Evolutionary conservation across 1,140 invertebrate species (phyloP), one percentile per base, ranked within the genome.

Genomic region (Drosophila obscura): DNA sequence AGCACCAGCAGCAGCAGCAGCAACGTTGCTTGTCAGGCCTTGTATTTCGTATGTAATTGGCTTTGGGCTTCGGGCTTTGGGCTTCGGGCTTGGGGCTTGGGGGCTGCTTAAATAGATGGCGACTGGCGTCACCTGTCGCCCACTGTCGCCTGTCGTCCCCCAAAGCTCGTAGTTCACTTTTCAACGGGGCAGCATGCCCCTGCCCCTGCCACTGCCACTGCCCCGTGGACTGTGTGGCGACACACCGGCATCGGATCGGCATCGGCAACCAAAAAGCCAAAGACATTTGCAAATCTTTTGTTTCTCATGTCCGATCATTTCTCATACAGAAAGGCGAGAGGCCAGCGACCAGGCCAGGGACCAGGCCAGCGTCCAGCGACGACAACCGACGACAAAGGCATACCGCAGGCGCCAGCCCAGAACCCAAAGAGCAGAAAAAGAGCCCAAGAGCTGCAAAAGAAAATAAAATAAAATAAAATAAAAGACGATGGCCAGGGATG

Each of bases 241-340:
- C 45, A 41, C 60, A 56, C 16, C 19, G 28, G 50, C 73, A 79
- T 73, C 81, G 81, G 53, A 56, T 24, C 19, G 28, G 49, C 73
- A 79, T 73, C 81, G 81, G 82, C 83, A 83, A 55, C 79, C 78
- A 66, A 88, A 87, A 87, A 87, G 83, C 83, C 73, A 88, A 88
- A 88, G 84, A 89, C 84, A 84, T 89, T 89, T 89, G 84, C 85
- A 84, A 90, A 90, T 90, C 88, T 90, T 90, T 90, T 90, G 88
- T 90, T 90, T 90, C 83, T 77, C 77, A 84, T 90, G 88, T 90
- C 83, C 78, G 88, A 90, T 90, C 88, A 88, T 90, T 90, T 90
- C 88, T 90, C 88, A 90, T 90, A 90, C 79, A 75, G 51, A 66
- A 4, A 39, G 75, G 78, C 83, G 62, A 81, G 84, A 84, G 71